These are phyloP conservation scores for Thymallus thymallus DNA, from an alignment of 2,113 vertebrate genomes.

Conservation along the genomic window DNA sequence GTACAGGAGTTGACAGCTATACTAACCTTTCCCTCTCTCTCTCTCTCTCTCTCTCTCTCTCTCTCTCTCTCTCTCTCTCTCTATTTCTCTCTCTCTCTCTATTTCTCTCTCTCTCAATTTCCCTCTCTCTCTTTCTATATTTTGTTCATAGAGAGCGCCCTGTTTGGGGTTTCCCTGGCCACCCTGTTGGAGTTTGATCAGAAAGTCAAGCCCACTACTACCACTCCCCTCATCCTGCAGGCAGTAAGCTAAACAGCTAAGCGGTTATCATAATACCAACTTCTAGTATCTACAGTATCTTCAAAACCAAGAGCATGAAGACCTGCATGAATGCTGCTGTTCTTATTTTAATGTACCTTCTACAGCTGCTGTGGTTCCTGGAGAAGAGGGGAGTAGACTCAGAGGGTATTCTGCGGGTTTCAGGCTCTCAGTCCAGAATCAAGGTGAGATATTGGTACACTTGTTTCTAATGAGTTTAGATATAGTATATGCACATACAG, in stretches of 20 bases:
- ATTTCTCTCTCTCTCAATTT: no score
- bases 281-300: background rate
- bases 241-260: constrained; percentile 64
- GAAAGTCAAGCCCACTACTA: constrained; percentile 74
- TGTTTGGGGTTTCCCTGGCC: constrained; percentile 83
- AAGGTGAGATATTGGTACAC: constrained; percentile 72
- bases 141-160: constrained; percentile 74
- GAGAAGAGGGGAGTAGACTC: constrained; percentile 86
- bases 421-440: constrained; percentile 87
- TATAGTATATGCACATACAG: no score
- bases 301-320: no score
- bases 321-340: no score
- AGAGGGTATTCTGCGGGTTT: constrained; percentile 87
- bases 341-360: background rate
- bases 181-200: constrained; percentile 83
- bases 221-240: constrained; percentile 83
- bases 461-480: no score
- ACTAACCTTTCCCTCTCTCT: background rate
- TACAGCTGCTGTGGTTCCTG: constrained; percentile 84
- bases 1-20: background rate
- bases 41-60: no score
- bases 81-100: no score
- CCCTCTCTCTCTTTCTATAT: background rate
- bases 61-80: no score
- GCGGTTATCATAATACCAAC: no score